Evolutionary conservation across 2,113 vertebrate species (phyloP), one percentile per base, ranked within the genome.

Genomic region (Mastomys natalensis): DNA sequence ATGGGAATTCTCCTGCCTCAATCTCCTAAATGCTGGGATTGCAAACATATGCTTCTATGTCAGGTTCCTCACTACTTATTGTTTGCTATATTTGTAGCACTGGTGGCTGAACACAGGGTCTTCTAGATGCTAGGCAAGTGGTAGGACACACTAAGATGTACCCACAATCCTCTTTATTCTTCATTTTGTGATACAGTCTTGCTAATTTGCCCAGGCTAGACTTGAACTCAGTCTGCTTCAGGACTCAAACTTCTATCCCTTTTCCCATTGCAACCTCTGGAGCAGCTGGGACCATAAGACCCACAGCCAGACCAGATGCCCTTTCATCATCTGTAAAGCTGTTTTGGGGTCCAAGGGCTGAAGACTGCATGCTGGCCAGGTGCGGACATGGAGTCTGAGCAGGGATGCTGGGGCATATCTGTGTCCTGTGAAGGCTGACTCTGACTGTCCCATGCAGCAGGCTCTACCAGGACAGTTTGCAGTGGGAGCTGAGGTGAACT

Each of bases 341-440:
- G 48, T 29, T 13, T 2, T 64, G 51, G 37, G 37, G 31, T 58
- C 11, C 0, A 0, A 29, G 22, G 68, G 68, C 74, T 37, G 87
- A 76, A 60, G 29, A 17, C 0, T 22, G 3, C 15, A 2, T 13
- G 13, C 1, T 12, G 31, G 10, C 11, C 0, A 29, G 70, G 24
- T 11, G 26, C 12, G 24, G 80, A n/a, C 40, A 40, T 9, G 72
- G 40, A 58, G 21, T 58, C 45, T 70, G 7, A 3, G 1, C 2
- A 17, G 16, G 51, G 45, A 45, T 31, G 40, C 15, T 26, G 48
- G 11, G 80, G 1, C 77, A 72, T 70, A 64, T 77, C 93, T 96
- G 80, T 55, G 64, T 76, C 72, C 45, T n/a, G 0, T 48, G 87
- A 70, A 58, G 48, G 22, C 31, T 12, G 48, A 58, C n/a, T 43